These are phyloP conservation scores for Poeciliopsis occidentalis DNA, from an alignment of 2,113 vertebrate genomes.

Conservation along the genomic window DNA sequence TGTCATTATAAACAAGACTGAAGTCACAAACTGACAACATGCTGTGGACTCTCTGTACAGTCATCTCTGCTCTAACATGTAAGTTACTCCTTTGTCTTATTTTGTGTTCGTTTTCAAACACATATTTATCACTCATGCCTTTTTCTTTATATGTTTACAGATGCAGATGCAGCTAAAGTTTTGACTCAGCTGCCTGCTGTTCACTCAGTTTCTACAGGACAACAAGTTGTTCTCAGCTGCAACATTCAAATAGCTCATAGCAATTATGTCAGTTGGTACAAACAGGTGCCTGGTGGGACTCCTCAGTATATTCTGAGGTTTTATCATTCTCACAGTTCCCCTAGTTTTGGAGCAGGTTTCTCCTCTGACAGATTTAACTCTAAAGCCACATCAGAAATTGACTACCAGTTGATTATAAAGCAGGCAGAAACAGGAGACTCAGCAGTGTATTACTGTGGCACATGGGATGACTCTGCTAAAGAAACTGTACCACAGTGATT, in stretches of 20 bases:
- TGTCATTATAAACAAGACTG: slow-evolving; percentile 1
- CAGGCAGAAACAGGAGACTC: slow-evolving; percentile 18
- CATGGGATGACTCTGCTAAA: neutral
- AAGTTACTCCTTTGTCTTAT: neutral
- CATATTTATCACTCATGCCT: neutral
- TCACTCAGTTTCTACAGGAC: slow-evolving; percentile 39
- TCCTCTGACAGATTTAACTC: slow-evolving; percentile 26
- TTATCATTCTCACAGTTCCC: accelerated
- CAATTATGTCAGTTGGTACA: neutral
- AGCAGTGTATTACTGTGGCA: slow-evolving; percentile 57
- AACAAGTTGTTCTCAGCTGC: slow-evolving; percentile 39
- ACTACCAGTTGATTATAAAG: slow-evolving; percentile 41
- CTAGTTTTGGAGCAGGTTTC: slow-evolving; percentile 43
- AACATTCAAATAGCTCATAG: neutral
- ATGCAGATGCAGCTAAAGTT: slow-evolving; percentile 29
- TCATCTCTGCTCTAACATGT: slow-evolving; percentile 56
- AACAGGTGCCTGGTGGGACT: slow-evolving; percentile 56
- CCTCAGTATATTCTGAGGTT: slow-evolving; percentile 23
- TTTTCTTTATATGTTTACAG: slow-evolving; percentile 14
- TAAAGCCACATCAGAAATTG: slow-evolving; percentile 12
- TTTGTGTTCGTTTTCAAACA: neutral
- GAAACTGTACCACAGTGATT: neutral
- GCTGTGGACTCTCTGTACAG: slow-evolving; percentile 61
- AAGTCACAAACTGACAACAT: slow-evolving; percentile 58
- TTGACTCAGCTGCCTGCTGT: slow-evolving; percentile 40